Conservation (phyloP, 1,140 invertebrate species). For the Drosophila setifemur region DNA sequence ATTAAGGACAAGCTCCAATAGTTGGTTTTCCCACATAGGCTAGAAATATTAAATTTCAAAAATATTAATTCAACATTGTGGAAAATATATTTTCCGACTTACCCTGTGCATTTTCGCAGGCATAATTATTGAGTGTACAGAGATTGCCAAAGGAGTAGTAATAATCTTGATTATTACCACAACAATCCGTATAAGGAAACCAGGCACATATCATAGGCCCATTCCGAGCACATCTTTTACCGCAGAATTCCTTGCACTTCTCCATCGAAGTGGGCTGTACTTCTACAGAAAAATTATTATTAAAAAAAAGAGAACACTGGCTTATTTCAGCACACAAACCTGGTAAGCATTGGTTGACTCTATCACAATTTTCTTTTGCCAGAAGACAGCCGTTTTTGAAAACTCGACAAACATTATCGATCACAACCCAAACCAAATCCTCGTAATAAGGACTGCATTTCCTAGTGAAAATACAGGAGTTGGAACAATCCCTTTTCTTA, state of each 20-base stretch:
- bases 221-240: background rate
- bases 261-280: constrained; percentile 1
- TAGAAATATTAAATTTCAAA: background rate
- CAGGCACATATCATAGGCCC: constrained; percentile 15
- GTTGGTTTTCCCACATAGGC: no score
- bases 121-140: constrained; percentile 17
- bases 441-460: constrained; percentile 40
- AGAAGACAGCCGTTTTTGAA: constrained; percentile 54
- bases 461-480: background rate
- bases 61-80: background rate
- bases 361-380: constrained; percentile 32
- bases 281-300: background rate
- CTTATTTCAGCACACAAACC: no score
- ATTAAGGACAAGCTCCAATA: background rate
- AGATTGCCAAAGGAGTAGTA: constrained; percentile 9
- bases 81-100: background rate
- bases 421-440: constrained; percentile 34
- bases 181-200: constrained; percentile 29
- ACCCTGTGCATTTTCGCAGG: constrained; percentile 27
- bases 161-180: constrained; percentile 1
- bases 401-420: constrained; percentile 29
- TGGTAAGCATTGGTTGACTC: constrained; percentile 31
- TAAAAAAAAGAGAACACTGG: background rate
- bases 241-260: constrained; percentile 19
- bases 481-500: constrained; percentile 20